Evolutionary conservation across 2,888 invertebrate species (phyloP).

Genomic region (Stenchaetothrips biformis): DNA sequence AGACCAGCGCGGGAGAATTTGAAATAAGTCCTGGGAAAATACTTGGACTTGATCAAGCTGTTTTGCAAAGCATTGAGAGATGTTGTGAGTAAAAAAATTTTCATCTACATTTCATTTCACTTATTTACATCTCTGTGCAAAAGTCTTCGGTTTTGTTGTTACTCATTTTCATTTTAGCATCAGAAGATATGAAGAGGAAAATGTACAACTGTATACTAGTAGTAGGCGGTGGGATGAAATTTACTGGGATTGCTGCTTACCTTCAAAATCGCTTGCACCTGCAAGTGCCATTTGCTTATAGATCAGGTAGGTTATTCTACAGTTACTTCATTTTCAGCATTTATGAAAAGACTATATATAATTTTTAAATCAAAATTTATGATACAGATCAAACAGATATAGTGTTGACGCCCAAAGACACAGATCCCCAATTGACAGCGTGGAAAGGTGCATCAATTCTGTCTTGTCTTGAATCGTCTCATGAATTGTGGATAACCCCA

Average conservation of each 20-base stretch:
- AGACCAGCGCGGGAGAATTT: slow-evolving; percentile 54
- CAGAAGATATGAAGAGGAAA: slow-evolving; percentile 83
- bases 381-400: slow-evolving; percentile 75
- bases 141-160: neutral
- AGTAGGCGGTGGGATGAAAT: slow-evolving; percentile 88
- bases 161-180: slow-evolving; percentile 49
- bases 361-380: slow-evolving; percentile 7
- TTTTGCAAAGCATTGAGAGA: slow-evolving; percentile 84
- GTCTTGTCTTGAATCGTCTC: slow-evolving; percentile 87
- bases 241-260: slow-evolving; percentile 79
- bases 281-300: slow-evolving; percentile 74
- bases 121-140: neutral
- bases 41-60: slow-evolving; percentile 83
- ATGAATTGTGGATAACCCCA: slow-evolving; percentile 85
- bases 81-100: slow-evolving; percentile 57
- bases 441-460: slow-evolving; percentile 95
- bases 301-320: slow-evolving; percentile 51
- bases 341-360: slow-evolving; percentile 11
- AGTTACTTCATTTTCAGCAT: slow-evolving; percentile 25
- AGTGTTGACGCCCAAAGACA: slow-evolving; percentile 84
- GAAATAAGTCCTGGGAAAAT: slow-evolving; percentile 72
- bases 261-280: slow-evolving; percentile 78
- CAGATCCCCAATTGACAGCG: slow-evolving; percentile 81
- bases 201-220: slow-evolving; percentile 91
- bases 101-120: neutral